Base-by-base conservation (phyloP, 2,113 vertebrate genomes). In the Synchiropus splendidus region DNA sequence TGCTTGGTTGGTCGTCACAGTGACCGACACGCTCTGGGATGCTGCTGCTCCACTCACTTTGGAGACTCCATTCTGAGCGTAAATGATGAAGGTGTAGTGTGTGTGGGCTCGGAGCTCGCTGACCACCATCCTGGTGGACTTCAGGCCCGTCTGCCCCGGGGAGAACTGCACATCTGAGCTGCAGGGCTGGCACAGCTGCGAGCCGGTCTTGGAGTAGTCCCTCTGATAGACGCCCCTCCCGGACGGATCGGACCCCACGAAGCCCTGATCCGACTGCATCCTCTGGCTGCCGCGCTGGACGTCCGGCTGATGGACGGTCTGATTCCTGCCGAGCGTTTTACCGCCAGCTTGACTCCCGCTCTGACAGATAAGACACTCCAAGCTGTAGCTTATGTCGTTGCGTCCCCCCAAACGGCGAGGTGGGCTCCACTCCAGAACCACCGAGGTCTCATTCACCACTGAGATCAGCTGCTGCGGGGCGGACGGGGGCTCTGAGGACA, bases 1-100 rank as follows among this genome's bases (percentile, higher is more conserved):
- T 10, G 95, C 95, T 88, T 98, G 95, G 78, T 98, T 98, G 27
- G 94, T 98, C 32, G 94, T 98, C 63, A 98, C 89, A 0, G 92
- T 96, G 69, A 98, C 95, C 0, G 92, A 97, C 14, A 88, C 91
- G 0, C 91, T 89, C 51, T 92, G 92, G 34, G 91, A 83, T 1
- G 84, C 86, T 64, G 84, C 90, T 15, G 89, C 87, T 15, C 88
- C 89, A 13, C 89, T 62, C 60, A 52, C 87, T 48, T 71, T 89
- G 64, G 94, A 94, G 35, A 98, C 94, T 38, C 95, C 95, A 6
- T 98, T 98, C 67, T 85, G 84, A 0, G 92, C 89, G 70, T 90
- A 90, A 45, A 98, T 89, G 51, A 92, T 89, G 58, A 98, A 98
- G 12, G 94, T 98, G 73, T 98, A 98, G 78, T 91, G 94, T 0